phyloP scores from a whole-genome alignment of 2,888 invertebrate species.

The Cactoblastis cactorum region DNA sequence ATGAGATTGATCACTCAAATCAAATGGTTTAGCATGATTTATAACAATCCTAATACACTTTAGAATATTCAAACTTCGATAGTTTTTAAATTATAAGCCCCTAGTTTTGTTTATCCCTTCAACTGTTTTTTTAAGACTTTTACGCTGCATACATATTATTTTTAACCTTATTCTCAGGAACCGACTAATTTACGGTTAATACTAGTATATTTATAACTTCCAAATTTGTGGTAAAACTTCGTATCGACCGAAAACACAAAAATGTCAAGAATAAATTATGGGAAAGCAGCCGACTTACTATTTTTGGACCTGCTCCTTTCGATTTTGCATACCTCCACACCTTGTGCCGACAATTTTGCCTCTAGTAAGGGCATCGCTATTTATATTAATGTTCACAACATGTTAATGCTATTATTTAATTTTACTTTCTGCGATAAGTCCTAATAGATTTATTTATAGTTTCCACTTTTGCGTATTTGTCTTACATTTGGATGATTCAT shows the following conservation, averaged over 20 bases:
- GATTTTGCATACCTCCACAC: background rate
- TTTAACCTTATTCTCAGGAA: no score
- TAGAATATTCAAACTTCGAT: no score
- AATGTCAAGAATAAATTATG: background rate
- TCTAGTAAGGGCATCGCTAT: background rate
- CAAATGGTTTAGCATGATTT: no score
- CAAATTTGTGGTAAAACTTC: background rate
- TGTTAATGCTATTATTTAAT: background rate
- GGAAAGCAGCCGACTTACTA: slow-evolving; percentile 7
- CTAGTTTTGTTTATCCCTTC: no score
- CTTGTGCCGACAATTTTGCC: background rate
- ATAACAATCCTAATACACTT: no score
- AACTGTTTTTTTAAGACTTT: no score
- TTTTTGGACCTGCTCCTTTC: slow-evolving; percentile 6
- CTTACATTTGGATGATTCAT: no score
- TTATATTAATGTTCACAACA: background rate
- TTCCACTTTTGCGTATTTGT: background rate
- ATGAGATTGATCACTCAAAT: no score
- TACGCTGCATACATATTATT: no score
- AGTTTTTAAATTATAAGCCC: no score
- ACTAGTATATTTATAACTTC: background rate
- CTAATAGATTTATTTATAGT: background rate
- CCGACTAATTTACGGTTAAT: no score
- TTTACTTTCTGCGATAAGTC: background rate
- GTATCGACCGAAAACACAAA: background rate